These are phyloP conservation scores for Gastrophysa polygoni DNA, from an alignment of 2,888 invertebrate genomes.

Conservation along the genomic window DNA sequence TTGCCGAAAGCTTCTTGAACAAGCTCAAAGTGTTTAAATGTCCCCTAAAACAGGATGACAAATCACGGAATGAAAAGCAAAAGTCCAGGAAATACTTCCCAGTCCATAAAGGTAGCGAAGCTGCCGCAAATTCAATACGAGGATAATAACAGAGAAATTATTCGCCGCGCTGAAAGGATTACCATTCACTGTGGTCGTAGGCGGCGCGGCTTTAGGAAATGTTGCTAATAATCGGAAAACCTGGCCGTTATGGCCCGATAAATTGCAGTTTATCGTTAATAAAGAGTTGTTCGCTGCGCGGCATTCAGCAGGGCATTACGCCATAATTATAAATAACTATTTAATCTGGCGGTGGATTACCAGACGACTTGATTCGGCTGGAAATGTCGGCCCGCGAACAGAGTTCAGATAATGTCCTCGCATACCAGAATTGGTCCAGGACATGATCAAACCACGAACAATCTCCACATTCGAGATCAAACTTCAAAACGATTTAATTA, in stretches of 20 bases:
- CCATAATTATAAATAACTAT: slow-evolving; percentile 50
- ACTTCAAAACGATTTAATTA: no score
- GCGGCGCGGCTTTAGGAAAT: slow-evolving; percentile 25
- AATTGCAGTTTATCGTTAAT: slow-evolving; percentile 26
- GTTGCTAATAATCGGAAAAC: slow-evolving; percentile 27
- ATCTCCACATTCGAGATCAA: no score
- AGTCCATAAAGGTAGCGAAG: neutral
- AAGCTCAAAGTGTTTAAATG: no score
- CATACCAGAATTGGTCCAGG: no score
- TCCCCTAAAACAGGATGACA: no score
- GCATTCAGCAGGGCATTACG: slow-evolving; percentile 33
- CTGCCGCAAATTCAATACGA: neutral
- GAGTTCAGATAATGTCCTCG: no score
- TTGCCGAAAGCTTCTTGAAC: no score
- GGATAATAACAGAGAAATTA: neutral
- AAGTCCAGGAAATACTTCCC: no score
- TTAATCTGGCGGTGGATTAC: slow-evolving; percentile 33
- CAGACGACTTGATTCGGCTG: slow-evolving; percentile 46
- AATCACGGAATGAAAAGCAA: no score
- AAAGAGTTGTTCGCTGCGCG: slow-evolving; percentile 21
- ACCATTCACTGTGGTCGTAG: slow-evolving; percentile 15
- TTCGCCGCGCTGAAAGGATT: slow-evolving; percentile 6
- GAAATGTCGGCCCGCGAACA: no score
- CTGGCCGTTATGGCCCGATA: slow-evolving; percentile 19
- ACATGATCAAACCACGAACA: no score